phyloP scores from a whole-genome alignment of 2,797 vertebrate genomes.

The Anniella stebbinsi region DNA sequence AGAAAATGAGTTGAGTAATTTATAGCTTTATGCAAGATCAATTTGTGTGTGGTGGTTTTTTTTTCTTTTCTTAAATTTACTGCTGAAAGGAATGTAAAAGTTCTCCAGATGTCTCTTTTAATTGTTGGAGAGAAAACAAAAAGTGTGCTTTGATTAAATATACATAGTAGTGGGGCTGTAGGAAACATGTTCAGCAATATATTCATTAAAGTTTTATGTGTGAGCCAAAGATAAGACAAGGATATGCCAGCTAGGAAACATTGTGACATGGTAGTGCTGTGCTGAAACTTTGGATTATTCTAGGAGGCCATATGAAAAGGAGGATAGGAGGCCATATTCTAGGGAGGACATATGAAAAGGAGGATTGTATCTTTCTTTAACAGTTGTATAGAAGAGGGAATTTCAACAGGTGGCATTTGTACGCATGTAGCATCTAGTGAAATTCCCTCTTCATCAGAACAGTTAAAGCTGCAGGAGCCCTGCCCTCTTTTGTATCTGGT shows the following conservation, averaged over 20 bases:
- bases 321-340: no score
- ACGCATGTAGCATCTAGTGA: no score
- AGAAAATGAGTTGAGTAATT: conserved; percentile 4
- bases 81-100: not conserved
- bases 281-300: no score
- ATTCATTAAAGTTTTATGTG: conserved; percentile 31
- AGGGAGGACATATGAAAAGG: no score
- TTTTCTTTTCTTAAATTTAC: not conserved
- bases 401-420: no score
- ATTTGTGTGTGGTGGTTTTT: not conserved
- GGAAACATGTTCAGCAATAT: not conserved
- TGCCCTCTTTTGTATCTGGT: no score
- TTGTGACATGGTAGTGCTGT: conserved; percentile 19
- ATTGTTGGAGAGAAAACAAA: conserved; percentile 14
- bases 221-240: conserved; percentile 51
- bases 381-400: no score
- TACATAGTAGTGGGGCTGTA: not conserved
- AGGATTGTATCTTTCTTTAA: no score
- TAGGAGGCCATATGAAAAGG: no score
- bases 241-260: conserved; percentile 30
- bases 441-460: no score
- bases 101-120: not conserved
- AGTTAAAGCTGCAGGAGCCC: no score
- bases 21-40: conserved; percentile 28
- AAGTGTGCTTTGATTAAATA: conserved; percentile 31